Conservation (phyloP, 2,888 invertebrate genomes). For the Drosophila bunnanda region DNA sequence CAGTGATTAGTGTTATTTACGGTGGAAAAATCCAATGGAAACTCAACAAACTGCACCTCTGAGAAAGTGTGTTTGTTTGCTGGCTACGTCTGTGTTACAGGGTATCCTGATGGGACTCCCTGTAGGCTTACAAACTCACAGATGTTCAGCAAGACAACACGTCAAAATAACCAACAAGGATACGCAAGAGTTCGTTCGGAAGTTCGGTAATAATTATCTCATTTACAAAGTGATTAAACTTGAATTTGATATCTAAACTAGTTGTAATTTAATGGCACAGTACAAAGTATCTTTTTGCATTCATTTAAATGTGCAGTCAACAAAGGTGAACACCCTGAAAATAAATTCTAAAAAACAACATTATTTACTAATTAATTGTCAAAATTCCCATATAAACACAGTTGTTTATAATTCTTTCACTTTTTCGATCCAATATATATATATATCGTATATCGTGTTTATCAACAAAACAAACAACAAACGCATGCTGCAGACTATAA, state of each 20-base stretch:
- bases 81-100: conserved; percentile 77
- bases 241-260: neutral
- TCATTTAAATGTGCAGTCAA: neutral
- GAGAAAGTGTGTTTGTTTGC: conserved; percentile 82
- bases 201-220: neutral
- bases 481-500: conserved; percentile 39
- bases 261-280: neutral
- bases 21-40: conserved; percentile 10
- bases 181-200: neutral
- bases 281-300: neutral
- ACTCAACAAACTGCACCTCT: conserved; percentile 32
- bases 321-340: conserved; percentile 8
- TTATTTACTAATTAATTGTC: conserved; percentile 13
- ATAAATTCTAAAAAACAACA: conserved; percentile 8
- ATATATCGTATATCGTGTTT: conserved; percentile 1
- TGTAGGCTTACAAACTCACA: conserved; percentile 65
- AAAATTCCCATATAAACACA: conserved; percentile 26
- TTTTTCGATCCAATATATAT: conserved; percentile 7
- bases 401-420: conserved; percentile 24
- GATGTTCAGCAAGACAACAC: conserved; percentile 81
- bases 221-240: neutral
- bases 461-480: conserved; percentile 39
- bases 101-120: conserved; percentile 15
- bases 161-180: conserved; percentile 70
- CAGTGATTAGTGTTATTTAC: conserved; percentile 43